Percentiles rank a stretch among this genome's conserved stretches.
These are phyloP conservation scores for Poeciliopsis turneri DNA, from an alignment of 2,797 vertebrate genomes.

Conservation along the genomic window DNA sequence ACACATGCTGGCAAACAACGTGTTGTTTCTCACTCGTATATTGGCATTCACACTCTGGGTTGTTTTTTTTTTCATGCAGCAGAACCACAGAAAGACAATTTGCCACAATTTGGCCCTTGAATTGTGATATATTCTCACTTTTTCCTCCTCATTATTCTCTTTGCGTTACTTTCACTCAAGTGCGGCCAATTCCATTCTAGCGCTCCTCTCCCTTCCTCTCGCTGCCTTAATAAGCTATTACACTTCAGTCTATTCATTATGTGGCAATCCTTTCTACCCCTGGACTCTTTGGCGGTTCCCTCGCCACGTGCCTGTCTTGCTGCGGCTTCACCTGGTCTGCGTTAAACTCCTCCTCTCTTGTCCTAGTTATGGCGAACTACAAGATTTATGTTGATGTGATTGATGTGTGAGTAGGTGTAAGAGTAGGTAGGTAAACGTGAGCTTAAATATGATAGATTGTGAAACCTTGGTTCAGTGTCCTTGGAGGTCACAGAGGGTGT, in stretches of 20 bases:
- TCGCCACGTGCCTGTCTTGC: constrained; percentile 55
- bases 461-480: constrained; percentile 75
- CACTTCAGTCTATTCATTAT: constrained; percentile 72
- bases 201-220: constrained; percentile 54
- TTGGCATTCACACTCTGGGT: constrained; percentile 59
- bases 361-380: constrained; percentile 62
- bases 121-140: constrained; percentile 65
- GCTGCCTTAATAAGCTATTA: constrained; percentile 73
- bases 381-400: constrained; percentile 37
- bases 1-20: constrained; percentile 66
- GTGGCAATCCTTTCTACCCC: constrained; percentile 21
- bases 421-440: constrained; percentile 65
- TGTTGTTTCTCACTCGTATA: constrained; percentile 69
- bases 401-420: constrained; percentile 51
- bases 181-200: constrained; percentile 65
- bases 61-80: constrained; percentile 44
- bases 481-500: constrained; percentile 70
- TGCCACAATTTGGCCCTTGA: constrained; percentile 62
- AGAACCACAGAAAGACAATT: constrained; percentile 63
- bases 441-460: constrained; percentile 74
- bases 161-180: constrained; percentile 61
- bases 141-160: constrained; percentile 65
- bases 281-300: constrained; percentile 33
- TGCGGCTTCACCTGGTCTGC: constrained; percentile 54
- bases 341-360: constrained; percentile 58